Evolutionary conservation across 2,113 vertebrate species (phyloP).

Genomic region (Cygnus buccinator): DNA sequence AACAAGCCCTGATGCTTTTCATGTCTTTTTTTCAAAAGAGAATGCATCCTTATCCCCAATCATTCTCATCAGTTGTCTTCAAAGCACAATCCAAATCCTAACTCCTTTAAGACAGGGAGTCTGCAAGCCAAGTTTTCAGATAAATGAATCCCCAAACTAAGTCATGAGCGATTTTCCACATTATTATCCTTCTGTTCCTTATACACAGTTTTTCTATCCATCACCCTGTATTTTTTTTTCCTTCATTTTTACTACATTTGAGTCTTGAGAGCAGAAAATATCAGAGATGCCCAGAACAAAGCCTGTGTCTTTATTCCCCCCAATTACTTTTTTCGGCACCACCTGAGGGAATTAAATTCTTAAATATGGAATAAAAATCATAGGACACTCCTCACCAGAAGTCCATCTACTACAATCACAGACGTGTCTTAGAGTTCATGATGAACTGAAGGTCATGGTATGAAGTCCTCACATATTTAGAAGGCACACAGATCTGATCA

Average conservation of each 20-base stretch:
- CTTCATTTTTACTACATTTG: neutral
- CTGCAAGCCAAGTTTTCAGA: neutral
- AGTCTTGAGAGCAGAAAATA: neutral
- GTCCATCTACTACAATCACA: constrained; percentile 11
- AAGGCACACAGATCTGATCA: neutral
- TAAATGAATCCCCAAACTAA: neutral
- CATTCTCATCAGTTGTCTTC: neutral
- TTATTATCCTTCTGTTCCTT: neutral
- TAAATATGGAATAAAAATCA: neutral
- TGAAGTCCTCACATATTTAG: constrained; percentile 26
- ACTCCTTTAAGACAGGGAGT: neutral
- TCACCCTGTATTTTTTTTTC: neutral
- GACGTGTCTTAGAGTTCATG: neutral
- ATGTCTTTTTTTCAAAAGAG: neutral
- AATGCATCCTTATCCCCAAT: neutral
- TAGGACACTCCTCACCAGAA: neutral
- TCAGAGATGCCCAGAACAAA: neutral
- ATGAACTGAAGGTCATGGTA: constrained; percentile 27
- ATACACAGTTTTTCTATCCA: neutral
- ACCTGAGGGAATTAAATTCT: constrained; percentile 3
- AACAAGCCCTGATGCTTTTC: neutral
- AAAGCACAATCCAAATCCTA: neutral
- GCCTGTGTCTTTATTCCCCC: neutral
- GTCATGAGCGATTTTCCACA: neutral
- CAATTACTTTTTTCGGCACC: neutral